Conservation (phyloP, 35 echinoderm and acorn worm species). For the Strongylocentrotus purpuratus region DNA sequence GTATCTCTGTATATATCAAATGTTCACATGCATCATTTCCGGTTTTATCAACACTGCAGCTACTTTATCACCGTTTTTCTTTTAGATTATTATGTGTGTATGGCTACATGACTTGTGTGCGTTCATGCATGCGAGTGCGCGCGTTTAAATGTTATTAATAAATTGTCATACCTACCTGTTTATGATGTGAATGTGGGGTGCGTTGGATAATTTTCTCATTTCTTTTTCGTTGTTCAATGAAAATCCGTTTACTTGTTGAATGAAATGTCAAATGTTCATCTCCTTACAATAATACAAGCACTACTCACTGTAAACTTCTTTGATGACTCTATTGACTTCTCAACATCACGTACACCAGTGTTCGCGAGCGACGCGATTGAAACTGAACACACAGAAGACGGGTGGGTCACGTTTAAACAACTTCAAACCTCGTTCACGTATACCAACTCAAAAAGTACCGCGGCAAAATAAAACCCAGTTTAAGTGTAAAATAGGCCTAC, state of each 20-base stretch:
- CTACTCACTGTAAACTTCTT: background rate
- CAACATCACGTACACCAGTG: background rate
- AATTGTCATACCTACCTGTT: background rate
- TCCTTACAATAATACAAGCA: background rate
- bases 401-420: background rate
- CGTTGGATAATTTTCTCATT: background rate
- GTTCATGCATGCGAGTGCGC: background rate
- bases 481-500: too few species aligned
- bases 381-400: background rate
- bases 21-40: background rate
- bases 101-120: background rate
- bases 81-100: too few species aligned
- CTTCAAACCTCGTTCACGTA: background rate
- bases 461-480: too few species aligned
- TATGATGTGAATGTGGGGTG: background rate
- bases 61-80: too few species aligned
- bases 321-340: background rate
- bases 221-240: background rate
- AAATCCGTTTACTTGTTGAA: background rate
- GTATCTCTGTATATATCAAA: background rate
- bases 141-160: background rate
- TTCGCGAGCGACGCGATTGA: background rate
- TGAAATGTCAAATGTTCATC: background rate
- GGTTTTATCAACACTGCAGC: background rate
- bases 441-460: too few species aligned